A percentile compares a stretch with the other conserved stretches of the same genome.
phyloP scores from a whole-genome alignment of 30 jellyfish, hydroid and myxozoan genomes.

The Hydractinia symbiolongicarpus region DNA sequence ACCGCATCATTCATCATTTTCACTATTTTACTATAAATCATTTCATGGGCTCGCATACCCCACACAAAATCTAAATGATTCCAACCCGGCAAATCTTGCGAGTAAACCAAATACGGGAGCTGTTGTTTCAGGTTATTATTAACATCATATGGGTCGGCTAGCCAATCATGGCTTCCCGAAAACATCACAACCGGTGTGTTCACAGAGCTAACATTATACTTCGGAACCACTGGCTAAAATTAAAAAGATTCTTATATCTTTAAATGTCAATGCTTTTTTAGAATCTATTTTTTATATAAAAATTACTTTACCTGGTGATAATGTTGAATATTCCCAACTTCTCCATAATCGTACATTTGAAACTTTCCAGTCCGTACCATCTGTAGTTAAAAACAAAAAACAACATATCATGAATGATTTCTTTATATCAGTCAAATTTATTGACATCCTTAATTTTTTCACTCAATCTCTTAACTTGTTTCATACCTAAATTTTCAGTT shows the following conservation, averaged over 20 bases:
- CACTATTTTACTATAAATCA: conserved; percentile 45
- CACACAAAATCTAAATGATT: conserved; percentile 78
- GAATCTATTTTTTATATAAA: not conserved
- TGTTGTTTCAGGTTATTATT: conserved; percentile 1
- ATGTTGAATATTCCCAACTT: not conserved
- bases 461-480: too few relatives aligned
- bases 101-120: conserved; percentile 17
- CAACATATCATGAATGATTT: not conserved
- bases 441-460: too few relatives aligned
- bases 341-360: not conserved
- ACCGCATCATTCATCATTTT: not conserved
- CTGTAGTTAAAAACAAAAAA: not conserved
- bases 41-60: conserved; percentile 58
- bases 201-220: conserved; percentile 35
- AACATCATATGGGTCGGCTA: conserved; percentile 74
- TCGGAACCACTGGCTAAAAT: conserved; percentile 56
- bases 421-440: too few relatives aligned
- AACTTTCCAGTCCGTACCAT: conserved; percentile 10
- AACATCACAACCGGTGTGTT: conserved; percentile 59
- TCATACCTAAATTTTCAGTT: too few relatives aligned
- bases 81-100: conserved; percentile 3
- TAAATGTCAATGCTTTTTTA: not conserved
- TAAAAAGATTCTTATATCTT: not conserved
- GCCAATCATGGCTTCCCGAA: conserved; percentile 66
- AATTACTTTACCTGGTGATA: not conserved